phyloP scores from a whole-genome alignment of 2,888 invertebrate genomes.

The Ophion ventricosus region DNA sequence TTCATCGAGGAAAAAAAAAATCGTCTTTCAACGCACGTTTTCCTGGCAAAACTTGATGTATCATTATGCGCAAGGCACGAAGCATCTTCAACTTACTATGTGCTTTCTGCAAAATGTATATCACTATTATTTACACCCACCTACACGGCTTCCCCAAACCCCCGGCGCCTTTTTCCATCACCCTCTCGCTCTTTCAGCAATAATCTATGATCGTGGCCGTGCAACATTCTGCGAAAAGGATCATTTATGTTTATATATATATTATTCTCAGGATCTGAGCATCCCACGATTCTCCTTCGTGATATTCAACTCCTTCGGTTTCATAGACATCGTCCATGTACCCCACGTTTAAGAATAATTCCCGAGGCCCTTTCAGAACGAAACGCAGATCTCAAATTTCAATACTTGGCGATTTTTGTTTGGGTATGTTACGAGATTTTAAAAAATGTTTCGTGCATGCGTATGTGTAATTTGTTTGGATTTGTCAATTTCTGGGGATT shows the following conservation, averaged over 20 bases:
- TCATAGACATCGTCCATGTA: not conserved
- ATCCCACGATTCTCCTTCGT: constrained; percentile 27
- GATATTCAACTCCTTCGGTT: constrained; percentile 23
- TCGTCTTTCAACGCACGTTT: not conserved
- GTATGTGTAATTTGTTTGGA: too few species aligned
- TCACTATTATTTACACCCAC: constrained; percentile 54
- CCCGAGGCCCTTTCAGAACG: not conserved
- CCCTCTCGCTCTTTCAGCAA: not conserved
- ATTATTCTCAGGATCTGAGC: constrained; percentile 34
- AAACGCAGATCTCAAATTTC: not conserved
- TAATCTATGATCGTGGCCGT: constrained; percentile 36
- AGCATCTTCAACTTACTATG: constrained; percentile 35
- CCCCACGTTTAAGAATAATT: constrained; percentile 3
- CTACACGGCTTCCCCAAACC: not conserved
- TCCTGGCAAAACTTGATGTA: constrained; percentile 14
- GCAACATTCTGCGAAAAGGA: constrained; percentile 20
- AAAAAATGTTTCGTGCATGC: too few species aligned
- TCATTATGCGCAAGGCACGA: constrained; percentile 24
- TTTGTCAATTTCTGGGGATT: too few species aligned
- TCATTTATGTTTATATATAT: constrained; percentile 12
- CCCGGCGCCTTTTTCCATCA: not conserved
- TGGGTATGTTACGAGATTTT: not conserved
- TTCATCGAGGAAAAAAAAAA: not conserved
- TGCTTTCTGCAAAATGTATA: constrained; percentile 44
- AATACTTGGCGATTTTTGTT: not conserved